phyloP scores from a whole-genome alignment of 2,797 vertebrate species.

The Lagocephalus sceleratus region DNA sequence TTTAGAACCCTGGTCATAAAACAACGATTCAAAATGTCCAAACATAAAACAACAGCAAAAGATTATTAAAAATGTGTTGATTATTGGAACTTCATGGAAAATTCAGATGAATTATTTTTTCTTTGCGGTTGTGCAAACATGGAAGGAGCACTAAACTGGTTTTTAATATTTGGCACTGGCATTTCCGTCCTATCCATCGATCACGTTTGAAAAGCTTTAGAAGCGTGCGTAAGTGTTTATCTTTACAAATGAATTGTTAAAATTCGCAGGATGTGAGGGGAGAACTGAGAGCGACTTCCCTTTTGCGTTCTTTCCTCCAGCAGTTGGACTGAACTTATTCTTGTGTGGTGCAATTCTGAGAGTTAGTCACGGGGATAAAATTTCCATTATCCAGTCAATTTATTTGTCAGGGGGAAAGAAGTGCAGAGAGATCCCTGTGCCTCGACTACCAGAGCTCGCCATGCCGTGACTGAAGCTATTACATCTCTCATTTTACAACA shows the following conservation, averaged over 20 bases:
- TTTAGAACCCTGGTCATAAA: neutral
- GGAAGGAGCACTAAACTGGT: too few species aligned
- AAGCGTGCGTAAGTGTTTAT: neutral
- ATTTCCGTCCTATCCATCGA: too few species aligned
- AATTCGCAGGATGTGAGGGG: conserved; percentile 19
- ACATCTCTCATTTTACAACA: conserved; percentile 60
- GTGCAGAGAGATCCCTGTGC: neutral
- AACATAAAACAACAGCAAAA: neutral
- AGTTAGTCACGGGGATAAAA: conserved; percentile 44
- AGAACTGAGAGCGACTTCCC: conserved; percentile 15
- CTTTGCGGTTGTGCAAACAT: too few species aligned
- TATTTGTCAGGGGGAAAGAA: conserved; percentile 46
- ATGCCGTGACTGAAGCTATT: conserved; percentile 64
- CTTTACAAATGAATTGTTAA: neutral
- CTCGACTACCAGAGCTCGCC: conserved; percentile 29
- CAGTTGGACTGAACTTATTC: conserved; percentile 31
- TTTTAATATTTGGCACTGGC: too few species aligned
- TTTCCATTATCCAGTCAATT: conserved; percentile 51
- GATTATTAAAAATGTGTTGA: neutral
- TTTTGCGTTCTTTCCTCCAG: conserved; percentile 38
- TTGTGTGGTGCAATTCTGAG: conserved; percentile 27
- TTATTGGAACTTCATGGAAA: neutral
- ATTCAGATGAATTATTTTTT: too few species aligned
- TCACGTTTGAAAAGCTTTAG: neutral
- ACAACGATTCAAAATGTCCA: neutral